Evolutionary conservation across 2,797 vertebrate genomes (phyloP), one percentile per base, ranked within the genome.

Genomic region (Mus spretus): DNA sequence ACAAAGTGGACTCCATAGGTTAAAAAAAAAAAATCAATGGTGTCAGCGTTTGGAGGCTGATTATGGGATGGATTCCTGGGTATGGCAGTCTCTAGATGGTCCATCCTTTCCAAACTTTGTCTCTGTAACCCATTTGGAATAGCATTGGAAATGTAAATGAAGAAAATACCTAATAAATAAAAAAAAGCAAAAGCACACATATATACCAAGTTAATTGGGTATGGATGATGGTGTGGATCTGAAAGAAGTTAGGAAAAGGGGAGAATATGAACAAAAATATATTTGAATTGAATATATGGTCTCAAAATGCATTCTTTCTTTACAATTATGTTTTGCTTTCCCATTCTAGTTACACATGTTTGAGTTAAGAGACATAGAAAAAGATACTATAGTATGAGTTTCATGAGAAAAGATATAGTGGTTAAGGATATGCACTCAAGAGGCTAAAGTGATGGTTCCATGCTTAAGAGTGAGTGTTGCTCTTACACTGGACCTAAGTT

Each of bases 321-420:
- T 72, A 3, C 7, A 44, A 65, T 84, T 81, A 72, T 55, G 20
- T 92, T 93, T 90, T 61, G 57, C n/a, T 75, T 90, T 90, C 44
- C 34, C 93, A 22, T 11, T 17, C 24, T 37, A 75, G 84, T 90
- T 96, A 3, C 44, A 7, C 28, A 53, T 34, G 0, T 57, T 92
- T 93, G 20, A 85, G 55, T 81, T 65, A 34, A 92, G 47, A 81
- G 28, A 74, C 74, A 3, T 61, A 12, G 13, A 55, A 1, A 88
- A 19, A n/a, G 8, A 55, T 50, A 50, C 0, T 47, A 61, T 14
- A 26, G 14, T 53, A 90, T 26, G 55, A 85, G 82, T 4, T 80
- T 65, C 50, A 11, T 95, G 55, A 86, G 12, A 79, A 79, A 88
- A 57, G 65, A 22, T 12, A 55, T 0, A 26, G 2, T 83, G 7